Percentiles rank a stretch among this genome's conserved stretches.
Conservation (phyloP, 2,888 invertebrate species). For the Apodemia zela region DNA sequence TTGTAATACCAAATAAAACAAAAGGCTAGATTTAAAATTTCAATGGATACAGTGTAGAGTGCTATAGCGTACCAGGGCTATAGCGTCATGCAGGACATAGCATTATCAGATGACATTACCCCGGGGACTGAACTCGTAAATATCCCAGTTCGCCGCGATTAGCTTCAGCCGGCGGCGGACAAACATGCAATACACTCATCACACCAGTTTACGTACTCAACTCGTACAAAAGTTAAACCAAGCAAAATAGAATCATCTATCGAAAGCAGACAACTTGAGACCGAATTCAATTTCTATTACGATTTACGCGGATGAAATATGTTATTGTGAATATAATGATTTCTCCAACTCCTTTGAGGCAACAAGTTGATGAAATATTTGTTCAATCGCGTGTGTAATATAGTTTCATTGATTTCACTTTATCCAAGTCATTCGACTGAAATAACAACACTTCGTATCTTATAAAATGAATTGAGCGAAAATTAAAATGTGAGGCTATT, state of each 20-base stretch:
- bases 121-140: constrained; percentile 54
- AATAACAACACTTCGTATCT: constrained; percentile 54
- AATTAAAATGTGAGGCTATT: too few species aligned
- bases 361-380: constrained; percentile 78
- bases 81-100: constrained; percentile 37
- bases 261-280: constrained; percentile 25
- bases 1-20: background rate
- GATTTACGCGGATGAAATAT: constrained; percentile 45
- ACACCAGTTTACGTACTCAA: constrained; percentile 21
- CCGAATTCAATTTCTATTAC: constrained; percentile 42
- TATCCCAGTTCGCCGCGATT: constrained; percentile 55
- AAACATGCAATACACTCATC: constrained; percentile 35
- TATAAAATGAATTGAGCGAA: too few species aligned
- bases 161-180: constrained; percentile 48
- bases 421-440: constrained; percentile 66
- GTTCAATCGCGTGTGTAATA: constrained; percentile 73
- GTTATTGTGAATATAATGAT: constrained; percentile 54
- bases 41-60: constrained; percentile 3
- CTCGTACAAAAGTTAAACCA: constrained; percentile 28
- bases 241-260: constrained; percentile 27
- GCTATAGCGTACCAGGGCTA: constrained; percentile 16
- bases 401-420: constrained; percentile 77
- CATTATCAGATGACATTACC: constrained; percentile 60
- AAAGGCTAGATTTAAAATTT: too few species aligned
- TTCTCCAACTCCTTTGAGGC: constrained; percentile 60